A percentile compares a stretch with the other conserved stretches of the same genome.
Evolutionary conservation across 2,888 invertebrate species (phyloP).

Genomic region (Spilarctia lutea): DNA sequence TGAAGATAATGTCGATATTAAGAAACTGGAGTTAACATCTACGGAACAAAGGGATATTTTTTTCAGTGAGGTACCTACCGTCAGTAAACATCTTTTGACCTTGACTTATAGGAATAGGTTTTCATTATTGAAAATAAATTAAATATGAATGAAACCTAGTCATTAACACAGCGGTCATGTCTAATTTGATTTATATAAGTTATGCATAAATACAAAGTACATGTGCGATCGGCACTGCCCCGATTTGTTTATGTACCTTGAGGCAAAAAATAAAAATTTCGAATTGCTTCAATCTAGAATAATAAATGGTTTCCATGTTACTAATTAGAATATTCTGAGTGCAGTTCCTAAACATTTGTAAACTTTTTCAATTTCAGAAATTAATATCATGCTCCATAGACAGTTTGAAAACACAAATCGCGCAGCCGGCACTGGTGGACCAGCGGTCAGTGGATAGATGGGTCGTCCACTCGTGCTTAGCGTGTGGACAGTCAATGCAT

Average conservation of each 20-base stretch:
- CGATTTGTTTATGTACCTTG: constrained; percentile 51
- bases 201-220: constrained; percentile 35
- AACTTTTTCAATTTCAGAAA: constrained; percentile 71
- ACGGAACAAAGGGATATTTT: constrained; percentile 88
- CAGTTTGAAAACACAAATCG: constrained; percentile 82
- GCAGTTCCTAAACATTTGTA: neutral
- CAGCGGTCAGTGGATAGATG: constrained; percentile 87
- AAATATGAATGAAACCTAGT: constrained; percentile 36
- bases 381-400: constrained; percentile 82
- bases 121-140: constrained; percentile 44
- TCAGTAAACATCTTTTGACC: constrained; percentile 81
- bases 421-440: constrained; percentile 86
- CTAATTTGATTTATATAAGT: constrained; percentile 27
- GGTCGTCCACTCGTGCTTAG: constrained; percentile 88
- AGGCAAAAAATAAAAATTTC: constrained; percentile 15
- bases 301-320: neutral
- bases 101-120: constrained; percentile 71
- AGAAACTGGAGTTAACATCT: constrained; percentile 85
- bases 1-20: constrained; percentile 85
- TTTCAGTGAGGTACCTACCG: constrained; percentile 89
- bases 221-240: constrained; percentile 53
- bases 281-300: constrained; percentile 5
- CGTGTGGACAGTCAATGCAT: constrained; percentile 88
- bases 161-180: constrained; percentile 20
- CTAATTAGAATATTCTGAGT: neutral